A percentile compares a stretch with the other conserved stretches of the same genome.
These are phyloP conservation scores for Apostichopus japonicus DNA, from an alignment of 35 echinoderm and acorn worm species.

Conservation along the genomic window DNA sequence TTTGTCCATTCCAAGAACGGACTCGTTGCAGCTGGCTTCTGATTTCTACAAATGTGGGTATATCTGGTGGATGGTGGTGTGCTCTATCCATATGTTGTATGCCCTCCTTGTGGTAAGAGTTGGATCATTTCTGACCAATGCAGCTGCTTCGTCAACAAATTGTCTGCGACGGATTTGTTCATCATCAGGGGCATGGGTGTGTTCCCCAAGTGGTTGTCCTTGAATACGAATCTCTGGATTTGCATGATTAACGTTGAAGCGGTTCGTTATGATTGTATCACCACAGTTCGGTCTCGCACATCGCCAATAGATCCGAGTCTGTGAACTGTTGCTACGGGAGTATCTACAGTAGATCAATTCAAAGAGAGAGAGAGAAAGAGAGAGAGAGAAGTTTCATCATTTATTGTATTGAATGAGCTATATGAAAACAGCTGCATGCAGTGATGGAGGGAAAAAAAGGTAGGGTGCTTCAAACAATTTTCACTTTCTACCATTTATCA, in stretches of 20 bases:
- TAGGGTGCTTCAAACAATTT: no score
- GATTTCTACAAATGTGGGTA: slow-evolving; percentile 31
- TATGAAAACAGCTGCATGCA: no score
- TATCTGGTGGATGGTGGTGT: slow-evolving; percentile 12
- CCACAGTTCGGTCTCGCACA: slow-evolving; percentile 39
- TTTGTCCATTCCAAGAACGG: slow-evolving; percentile 44
- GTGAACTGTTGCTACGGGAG: neutral
- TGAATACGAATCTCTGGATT: slow-evolving; percentile 1
- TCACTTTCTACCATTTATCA: no score
- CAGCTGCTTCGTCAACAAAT: slow-evolving; percentile 1
- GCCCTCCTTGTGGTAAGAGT: slow-evolving; percentile 25
- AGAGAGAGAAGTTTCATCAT: no score
- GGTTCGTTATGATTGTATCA: slow-evolving; percentile 26
- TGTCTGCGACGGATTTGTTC: slow-evolving; percentile 4
- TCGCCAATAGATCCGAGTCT: slow-evolving; percentile 39
- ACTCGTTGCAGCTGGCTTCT: slow-evolving; percentile 48
- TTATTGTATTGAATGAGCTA: no score
- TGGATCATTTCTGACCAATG: slow-evolving; percentile 9
- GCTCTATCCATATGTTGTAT: slow-evolving; percentile 5
- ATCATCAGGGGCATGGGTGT: slow-evolving; percentile 5
- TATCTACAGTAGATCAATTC: neutral
- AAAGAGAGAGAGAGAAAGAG: no score
- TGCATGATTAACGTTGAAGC: slow-evolving; percentile 8
- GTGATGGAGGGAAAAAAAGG: no score
- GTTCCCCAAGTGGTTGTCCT: neutral